Conservation (phyloP, 2,797 vertebrate genomes). For the Bradypodion ventrale region DNA sequence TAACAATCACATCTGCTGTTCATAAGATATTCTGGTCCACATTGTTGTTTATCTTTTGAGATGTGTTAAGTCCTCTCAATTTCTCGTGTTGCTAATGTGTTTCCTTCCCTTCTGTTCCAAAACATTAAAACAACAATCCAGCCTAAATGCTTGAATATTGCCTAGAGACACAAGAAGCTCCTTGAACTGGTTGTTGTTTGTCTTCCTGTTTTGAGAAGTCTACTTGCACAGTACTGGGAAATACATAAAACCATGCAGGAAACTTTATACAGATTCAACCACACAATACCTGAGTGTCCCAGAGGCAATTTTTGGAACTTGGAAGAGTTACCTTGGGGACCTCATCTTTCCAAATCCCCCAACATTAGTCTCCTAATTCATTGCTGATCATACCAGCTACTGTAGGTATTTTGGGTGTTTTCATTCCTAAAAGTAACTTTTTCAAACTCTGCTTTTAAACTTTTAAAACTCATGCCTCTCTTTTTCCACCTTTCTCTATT, state of each 20-base stretch:
- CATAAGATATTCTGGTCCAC: not conserved
- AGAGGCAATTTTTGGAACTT: not conserved
- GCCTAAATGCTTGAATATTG: not conserved
- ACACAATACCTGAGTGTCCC: no score
- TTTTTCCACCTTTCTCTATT: not conserved
- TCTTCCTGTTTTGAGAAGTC: not conserved
- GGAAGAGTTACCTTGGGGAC: no score
- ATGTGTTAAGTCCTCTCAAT: constrained; percentile 51
- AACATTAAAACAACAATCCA: not conserved
- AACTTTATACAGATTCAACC: not conserved
- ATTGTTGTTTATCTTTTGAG: constrained; percentile 42
- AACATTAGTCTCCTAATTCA: not conserved
- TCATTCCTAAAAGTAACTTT: not conserved
- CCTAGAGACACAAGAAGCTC: not conserved
- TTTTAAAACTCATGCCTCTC: not conserved
- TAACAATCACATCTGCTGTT: accelerated
- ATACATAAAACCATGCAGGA: not conserved
- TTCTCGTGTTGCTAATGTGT: constrained; percentile 33
- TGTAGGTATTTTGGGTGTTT: not conserved
- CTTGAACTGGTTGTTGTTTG: not conserved
- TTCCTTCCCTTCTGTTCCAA: constrained; percentile 46
- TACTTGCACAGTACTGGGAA: not conserved
- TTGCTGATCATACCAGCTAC: not conserved
- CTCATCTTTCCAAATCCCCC: not conserved
- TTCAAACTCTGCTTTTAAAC: not conserved